These are phyloP conservation scores for Cybosia mesomella DNA, from an alignment of 2,888 invertebrate genomes.

Conservation along the genomic window DNA sequence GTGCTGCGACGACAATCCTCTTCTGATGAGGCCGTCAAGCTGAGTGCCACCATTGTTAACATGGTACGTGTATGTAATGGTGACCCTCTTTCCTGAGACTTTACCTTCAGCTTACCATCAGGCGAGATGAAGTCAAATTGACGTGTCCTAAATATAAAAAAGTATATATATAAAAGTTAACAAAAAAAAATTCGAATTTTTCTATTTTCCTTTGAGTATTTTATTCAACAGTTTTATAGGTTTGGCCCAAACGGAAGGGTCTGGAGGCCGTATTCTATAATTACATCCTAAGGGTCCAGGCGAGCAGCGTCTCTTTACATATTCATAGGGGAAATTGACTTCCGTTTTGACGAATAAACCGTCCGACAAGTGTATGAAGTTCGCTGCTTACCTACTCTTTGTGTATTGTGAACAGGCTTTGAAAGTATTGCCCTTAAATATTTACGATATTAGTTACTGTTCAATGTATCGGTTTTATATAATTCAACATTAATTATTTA, in stretches of 20 bases:
- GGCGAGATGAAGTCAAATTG: too few relatives aligned
- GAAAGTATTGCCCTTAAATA: slow-evolving; percentile 9
- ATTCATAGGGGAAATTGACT: slow-evolving; percentile 56
- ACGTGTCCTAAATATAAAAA: too few relatives aligned
- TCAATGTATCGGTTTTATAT: neutral
- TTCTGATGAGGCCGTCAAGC: too few relatives aligned
- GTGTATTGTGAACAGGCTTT: slow-evolving; percentile 21
- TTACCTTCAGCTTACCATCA: too few relatives aligned
- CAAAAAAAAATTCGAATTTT: slow-evolving; percentile 27
- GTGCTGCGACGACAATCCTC: too few relatives aligned
- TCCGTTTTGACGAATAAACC: slow-evolving; percentile 43
- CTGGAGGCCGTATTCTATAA: slow-evolving; percentile 48
- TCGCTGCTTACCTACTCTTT: slow-evolving; percentile 7
- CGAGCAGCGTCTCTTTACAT: slow-evolving; percentile 46
- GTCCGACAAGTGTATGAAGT: slow-evolving; percentile 10
- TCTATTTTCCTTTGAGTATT: slow-evolving; percentile 43
- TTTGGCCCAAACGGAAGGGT: slow-evolving; percentile 43
- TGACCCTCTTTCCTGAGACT: too few relatives aligned
- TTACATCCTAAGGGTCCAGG: slow-evolving; percentile 50
- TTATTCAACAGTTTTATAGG: slow-evolving; percentile 50
- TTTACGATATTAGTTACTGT: slow-evolving; percentile 8
- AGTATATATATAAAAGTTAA: slow-evolving; percentile 4
- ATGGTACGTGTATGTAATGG: too few relatives aligned
- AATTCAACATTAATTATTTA: neutral
- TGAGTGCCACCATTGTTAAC: too few relatives aligned